Evolutionary conservation across 1,140 invertebrate species (phyloP).

Genomic region (fruit fly (Drosophila melanogaster)): DNA sequence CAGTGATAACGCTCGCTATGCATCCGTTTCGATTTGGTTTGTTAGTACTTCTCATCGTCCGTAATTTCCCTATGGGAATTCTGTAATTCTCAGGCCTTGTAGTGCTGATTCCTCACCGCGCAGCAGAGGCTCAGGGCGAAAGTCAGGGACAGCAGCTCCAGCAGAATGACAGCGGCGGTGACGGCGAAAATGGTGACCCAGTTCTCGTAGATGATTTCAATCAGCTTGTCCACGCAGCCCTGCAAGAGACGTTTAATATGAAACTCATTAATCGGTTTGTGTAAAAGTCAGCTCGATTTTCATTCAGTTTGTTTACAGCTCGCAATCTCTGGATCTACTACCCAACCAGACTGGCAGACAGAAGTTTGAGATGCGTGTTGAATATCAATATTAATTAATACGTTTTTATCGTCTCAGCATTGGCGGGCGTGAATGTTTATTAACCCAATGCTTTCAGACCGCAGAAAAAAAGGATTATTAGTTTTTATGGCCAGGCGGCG

Average conservation of each 20-base stretch:
- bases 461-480: conserved; percentile 50
- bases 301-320: conserved; percentile 49
- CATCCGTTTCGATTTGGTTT: conserved; percentile 72
- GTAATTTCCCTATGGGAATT: conserved; percentile 84
- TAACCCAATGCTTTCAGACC: conserved; percentile 8
- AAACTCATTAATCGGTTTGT: conserved; percentile 14
- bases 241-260: conserved; percentile 84
- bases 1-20: conserved; percentile 62
- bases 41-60: conserved; percentile 84
- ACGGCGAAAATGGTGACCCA: conserved; percentile 88
- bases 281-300: conserved; percentile 22
- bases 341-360: conserved; percentile 1
- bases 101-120: conserved; percentile 89
- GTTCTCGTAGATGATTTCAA: conserved; percentile 87
- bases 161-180: conserved; percentile 87
- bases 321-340: conserved; percentile 11
- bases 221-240: conserved; percentile 90
- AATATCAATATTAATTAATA: conserved; percentile 76
- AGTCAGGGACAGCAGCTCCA: conserved; percentile 91
- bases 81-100: conserved; percentile 88
- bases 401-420: conserved; percentile 52
- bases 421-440: conserved; percentile 59
- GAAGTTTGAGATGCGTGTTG: conserved; percentile 50
- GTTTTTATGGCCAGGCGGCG: conserved; percentile 51
- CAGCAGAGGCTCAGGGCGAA: conserved; percentile 92